A percentile compares a stretch with the other conserved stretches of the same genome.
Conservation (phyloP, 1,140 invertebrate genomes). For the Penaeus indicus region DNA sequence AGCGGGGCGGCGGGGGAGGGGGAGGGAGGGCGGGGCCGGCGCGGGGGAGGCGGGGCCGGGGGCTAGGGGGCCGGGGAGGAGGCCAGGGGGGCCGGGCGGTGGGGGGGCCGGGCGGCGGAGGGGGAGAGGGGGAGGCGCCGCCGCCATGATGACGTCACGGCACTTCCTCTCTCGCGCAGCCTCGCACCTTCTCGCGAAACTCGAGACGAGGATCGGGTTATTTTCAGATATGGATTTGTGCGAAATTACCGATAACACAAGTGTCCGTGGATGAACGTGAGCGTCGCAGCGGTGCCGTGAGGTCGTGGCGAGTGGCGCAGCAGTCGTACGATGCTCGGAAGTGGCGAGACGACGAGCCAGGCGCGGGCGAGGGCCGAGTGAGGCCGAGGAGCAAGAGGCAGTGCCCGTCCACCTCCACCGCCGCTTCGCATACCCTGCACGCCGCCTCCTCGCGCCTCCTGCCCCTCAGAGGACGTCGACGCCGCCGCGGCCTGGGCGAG, state of each 20-base stretch:
- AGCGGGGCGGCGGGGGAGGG: no score
- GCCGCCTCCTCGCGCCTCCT: no score
- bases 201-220: slow-evolving; percentile 64
- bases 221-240: slow-evolving; percentile 67
- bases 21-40: no score
- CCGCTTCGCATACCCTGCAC: no score
- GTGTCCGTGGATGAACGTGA: slow-evolving; percentile 27
- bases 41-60: not conserved
- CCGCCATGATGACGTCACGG: slow-evolving; percentile 52
- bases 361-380: not conserved
- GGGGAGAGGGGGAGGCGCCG: not conserved
- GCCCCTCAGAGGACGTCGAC: no score
- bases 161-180: slow-evolving; percentile 59
- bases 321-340: not conserved
- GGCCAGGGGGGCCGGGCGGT: not conserved
- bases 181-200: slow-evolving; percentile 61
- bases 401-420: not conserved
- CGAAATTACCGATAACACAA: slow-evolving; percentile 59
- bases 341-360: slow-evolving; percentile 1
- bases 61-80: not conserved
- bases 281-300: not conserved
- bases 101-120: not conserved
- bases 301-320: not conserved
- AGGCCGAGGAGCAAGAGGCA: not conserved
- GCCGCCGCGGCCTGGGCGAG: no score